Percentiles rank a stretch among this genome's conserved stretches.
Conservation (phyloP, 2,797 vertebrate genomes). For the Labeo calbasu region DNA sequence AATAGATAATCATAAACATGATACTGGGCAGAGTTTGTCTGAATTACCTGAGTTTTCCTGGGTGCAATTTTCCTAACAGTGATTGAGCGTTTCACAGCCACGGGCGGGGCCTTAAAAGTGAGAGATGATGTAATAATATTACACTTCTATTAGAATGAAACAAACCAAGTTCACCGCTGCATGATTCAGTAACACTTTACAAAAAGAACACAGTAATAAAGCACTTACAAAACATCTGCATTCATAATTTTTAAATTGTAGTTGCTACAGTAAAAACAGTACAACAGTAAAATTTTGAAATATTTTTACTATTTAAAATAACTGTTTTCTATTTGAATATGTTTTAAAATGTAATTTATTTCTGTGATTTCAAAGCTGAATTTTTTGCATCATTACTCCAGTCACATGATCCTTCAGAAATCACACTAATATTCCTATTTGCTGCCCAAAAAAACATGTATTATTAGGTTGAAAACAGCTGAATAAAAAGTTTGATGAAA, state of each 20-base stretch:
- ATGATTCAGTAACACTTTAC: not conserved
- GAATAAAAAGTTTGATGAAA: no score
- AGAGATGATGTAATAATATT: not conserved
- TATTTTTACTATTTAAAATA: no score
- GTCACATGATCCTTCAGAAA: no score
- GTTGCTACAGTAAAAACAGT: not conserved
- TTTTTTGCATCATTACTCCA: no score
- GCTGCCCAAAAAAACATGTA: no score
- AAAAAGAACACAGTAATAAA: not conserved
- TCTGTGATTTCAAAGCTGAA: no score
- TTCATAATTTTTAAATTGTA: not conserved
- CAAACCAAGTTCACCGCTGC: not conserved
- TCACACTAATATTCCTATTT: no score
- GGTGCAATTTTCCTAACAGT: conserved; percentile 72
- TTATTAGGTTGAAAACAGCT: no score
- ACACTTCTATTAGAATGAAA: not conserved
- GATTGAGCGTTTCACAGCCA: conserved; percentile 63
- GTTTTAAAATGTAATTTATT: no score
- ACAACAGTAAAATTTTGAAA: no score
- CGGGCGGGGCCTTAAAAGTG: conserved; percentile 49
- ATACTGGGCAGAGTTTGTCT: not conserved
- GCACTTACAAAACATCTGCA: not conserved
- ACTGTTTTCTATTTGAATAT: no score
- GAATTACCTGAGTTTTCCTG: conserved; percentile 65
- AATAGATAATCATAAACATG: not conserved